Evolutionary conservation across 2,113 vertebrate species (phyloP), one percentile per base, ranked within the genome.

Genomic region (Taurulus bubalis): DNA sequence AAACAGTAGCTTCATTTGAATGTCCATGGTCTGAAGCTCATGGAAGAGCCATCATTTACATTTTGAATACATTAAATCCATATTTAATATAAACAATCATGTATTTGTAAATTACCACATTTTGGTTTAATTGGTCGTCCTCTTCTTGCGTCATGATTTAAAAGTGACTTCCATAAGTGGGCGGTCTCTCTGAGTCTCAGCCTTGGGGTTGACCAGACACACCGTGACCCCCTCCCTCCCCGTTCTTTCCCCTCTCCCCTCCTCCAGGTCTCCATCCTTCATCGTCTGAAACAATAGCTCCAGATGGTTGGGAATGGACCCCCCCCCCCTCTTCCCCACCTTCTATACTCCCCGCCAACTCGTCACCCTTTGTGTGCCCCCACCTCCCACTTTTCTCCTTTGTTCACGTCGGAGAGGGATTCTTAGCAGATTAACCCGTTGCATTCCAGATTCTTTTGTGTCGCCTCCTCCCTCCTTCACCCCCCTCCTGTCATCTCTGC

Each of bases 381-480:
- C 67, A 87, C 86, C 89, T 78, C 89, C 75, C 87, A 77, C 84
- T 90, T 91, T 87, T 85, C 87, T 86, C 86, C 85, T 95, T 94
- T 94, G 92, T 95, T 94, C 91, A 78, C 60, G 38, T 65, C 55
- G 84, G 77, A 90, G 85, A 89, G 76, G 84, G 89, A 87, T 85
- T 93, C 90, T 91, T 90, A 79, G 89, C 90, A 93, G 94, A 94
- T 95, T 94, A 94, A 94, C 94, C 91, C 94, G 0, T 92, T 84
- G 90, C 94, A 94, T 94, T 94, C 94, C 94, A 85, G 87, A 59
- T 90, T 85, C 79, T 87, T 93, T 95, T 95, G 93, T 95, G 91
- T 84, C 87, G 90, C 81, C 84, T 82, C 71, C 51, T 24, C n/a
- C 51, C 51, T n/a, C 20, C 51, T 53, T 26, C 73, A 38, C 60